Percentiles rank a stretch among this genome's conserved stretches.
Conservation (phyloP, 1,140 invertebrate genomes). For the Drosophila oshimai region DNA sequence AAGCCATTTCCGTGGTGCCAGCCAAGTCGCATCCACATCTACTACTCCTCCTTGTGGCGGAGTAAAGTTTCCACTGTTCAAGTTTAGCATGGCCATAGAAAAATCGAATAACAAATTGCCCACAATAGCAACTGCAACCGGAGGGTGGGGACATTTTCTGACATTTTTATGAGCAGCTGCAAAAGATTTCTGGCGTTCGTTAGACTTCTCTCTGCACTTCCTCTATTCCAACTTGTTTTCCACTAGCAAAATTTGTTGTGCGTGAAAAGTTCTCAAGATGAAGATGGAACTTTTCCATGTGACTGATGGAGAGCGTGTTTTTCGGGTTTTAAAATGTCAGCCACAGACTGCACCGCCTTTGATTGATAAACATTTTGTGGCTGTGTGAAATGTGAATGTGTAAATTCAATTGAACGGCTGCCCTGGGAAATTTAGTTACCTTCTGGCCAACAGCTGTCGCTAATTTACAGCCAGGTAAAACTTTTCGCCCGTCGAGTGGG, state of each 20-base stretch:
- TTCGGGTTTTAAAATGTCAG: conserved; percentile 5
- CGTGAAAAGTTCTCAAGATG: conserved; percentile 57
- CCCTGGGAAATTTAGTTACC: conserved; percentile 9
- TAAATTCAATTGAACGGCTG: conserved; percentile 22
- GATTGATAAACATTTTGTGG: conserved; percentile 15
- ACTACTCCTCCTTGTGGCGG: conserved; percentile 1
- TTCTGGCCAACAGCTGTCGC: conserved; percentile 48
- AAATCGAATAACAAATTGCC: conserved; percentile 75
- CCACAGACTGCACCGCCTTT: neutral
- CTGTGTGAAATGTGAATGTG: conserved; percentile 5
- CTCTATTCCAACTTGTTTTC: conserved; percentile 53
- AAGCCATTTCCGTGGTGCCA: conserved; percentile 76
- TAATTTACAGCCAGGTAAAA: conserved; percentile 68
- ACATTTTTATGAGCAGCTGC: conserved; percentile 77
- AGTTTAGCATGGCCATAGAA: conserved; percentile 70
- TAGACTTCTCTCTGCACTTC: conserved; percentile 13
- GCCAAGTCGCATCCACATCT: conserved; percentile 41
- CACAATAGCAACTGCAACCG: conserved; percentile 54
- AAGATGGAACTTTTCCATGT: conserved; percentile 45
- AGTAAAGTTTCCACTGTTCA: conserved; percentile 26
- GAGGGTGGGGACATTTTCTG: conserved; percentile 11
- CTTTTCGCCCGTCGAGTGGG: conserved; percentile 37
- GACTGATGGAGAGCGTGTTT: conserved; percentile 27
- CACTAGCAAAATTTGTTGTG: conserved; percentile 65
- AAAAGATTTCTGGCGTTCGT: conserved; percentile 61